phyloP scores from a whole-genome alignment of 2,888 invertebrate species.

The Lamellibrachia columna region DNA sequence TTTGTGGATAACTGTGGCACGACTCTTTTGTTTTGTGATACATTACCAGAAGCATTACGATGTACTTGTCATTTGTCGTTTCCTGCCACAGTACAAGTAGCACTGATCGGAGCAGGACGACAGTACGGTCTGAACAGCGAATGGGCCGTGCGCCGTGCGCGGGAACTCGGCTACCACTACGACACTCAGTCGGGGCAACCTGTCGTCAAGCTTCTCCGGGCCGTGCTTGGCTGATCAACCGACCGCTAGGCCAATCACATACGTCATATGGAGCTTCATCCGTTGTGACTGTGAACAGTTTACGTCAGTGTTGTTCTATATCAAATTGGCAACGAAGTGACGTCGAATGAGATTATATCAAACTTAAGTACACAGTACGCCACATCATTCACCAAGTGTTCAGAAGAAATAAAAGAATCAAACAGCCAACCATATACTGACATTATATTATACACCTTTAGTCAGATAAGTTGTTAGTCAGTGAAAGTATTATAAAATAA shows the following conservation, averaged over 20 bases:
- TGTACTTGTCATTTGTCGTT: neutral
- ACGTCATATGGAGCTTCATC: neutral
- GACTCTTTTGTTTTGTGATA: too few relatives aligned
- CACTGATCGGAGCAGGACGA: neutral
- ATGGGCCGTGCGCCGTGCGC: neutral
- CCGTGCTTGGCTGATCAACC: neutral
- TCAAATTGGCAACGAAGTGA: neutral
- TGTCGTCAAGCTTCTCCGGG: neutral
- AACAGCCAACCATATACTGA: neutral
- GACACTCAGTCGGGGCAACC: neutral
- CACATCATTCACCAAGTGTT: neutral
- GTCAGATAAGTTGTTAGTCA: too few relatives aligned
- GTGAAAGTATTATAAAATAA: too few relatives aligned
- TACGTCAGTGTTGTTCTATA: neutral
- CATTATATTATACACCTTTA: too few relatives aligned
- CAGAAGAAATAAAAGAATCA: neutral
- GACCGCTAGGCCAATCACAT: neutral
- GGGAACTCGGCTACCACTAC: slow-evolving; percentile 6
- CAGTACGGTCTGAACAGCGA: neutral
- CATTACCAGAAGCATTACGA: neutral
- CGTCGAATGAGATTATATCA: neutral
- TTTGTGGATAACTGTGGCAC: too few relatives aligned
- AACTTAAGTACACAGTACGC: neutral
- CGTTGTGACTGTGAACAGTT: neutral
- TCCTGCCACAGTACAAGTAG: neutral